Conservation (phyloP, 2,113 vertebrate species). For the Fulmarus glacialis region DNA sequence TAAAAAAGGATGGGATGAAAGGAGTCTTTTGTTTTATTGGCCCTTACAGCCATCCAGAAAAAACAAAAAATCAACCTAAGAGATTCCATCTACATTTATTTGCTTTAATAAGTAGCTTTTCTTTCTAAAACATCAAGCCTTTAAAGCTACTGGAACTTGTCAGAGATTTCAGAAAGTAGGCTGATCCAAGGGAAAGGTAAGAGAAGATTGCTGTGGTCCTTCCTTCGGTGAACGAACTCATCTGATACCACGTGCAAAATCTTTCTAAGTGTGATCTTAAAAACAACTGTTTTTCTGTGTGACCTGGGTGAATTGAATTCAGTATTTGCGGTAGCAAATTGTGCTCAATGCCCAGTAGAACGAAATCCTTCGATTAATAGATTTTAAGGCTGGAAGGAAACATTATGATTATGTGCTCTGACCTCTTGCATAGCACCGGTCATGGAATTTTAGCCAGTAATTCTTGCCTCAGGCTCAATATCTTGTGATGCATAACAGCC, state of each 20-base stretch:
- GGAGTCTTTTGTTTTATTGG: neutral
- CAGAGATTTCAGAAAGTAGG: neutral
- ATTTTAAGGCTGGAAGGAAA: neutral
- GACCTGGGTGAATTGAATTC: neutral
- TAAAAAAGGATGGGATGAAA: neutral
- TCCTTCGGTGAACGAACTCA: neutral
- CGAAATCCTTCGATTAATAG: conserved; percentile 11
- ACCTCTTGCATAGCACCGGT: neutral
- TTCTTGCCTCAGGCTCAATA: neutral
- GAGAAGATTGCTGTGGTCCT: neutral
- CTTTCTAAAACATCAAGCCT: neutral
- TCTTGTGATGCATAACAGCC: neutral
- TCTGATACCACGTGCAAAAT: neutral
- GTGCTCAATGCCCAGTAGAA: neutral
- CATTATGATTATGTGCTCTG: conserved; percentile 38
- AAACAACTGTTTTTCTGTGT: neutral
- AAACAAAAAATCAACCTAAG: neutral
- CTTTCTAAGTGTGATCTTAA: neutral
- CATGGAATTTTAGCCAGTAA: conserved; percentile 40
- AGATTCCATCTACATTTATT: neutral
- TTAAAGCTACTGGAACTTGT: neutral
- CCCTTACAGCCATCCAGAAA: neutral
- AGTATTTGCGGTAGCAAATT: conserved; percentile 4
- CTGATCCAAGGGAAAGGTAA: neutral
- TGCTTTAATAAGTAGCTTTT: neutral